These are phyloP conservation scores for Drosophila mauritiana DNA, from an alignment of 1,140 invertebrate genomes.

Conservation along the genomic window DNA sequence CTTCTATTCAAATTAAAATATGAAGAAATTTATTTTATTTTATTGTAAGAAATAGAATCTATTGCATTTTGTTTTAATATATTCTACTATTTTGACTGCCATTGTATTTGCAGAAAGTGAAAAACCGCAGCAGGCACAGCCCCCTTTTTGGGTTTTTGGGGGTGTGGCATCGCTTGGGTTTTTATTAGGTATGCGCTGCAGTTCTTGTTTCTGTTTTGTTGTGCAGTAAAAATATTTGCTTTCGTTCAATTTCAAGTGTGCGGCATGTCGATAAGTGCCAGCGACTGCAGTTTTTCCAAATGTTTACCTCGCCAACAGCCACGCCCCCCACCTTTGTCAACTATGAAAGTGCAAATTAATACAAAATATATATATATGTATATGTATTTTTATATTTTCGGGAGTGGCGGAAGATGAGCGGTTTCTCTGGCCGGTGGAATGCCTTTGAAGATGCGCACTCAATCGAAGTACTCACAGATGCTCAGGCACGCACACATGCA, in stretches of 20 bases:
- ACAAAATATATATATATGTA: constrained; percentile 18
- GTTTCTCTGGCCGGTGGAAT: constrained; percentile 1
- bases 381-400: background rate
- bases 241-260: constrained; percentile 67
- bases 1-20: too few species aligned
- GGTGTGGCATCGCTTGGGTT: constrained; percentile 17
- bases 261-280: constrained; percentile 61
- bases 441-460: constrained; percentile 60
- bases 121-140: constrained; percentile 34
- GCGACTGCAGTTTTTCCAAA: constrained; percentile 42
- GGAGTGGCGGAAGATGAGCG: background rate
- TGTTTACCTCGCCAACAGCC: constrained; percentile 35
- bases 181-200: constrained; percentile 53
- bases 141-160: background rate
- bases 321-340: background rate
- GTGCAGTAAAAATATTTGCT: constrained; percentile 65
- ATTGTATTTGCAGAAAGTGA: background rate
- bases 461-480: constrained; percentile 49
- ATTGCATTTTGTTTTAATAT: background rate
- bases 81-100: background rate
- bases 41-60: background rate
- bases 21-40: too few species aligned
- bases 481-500: constrained; percentile 13
- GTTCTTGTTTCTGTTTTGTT: constrained; percentile 26
- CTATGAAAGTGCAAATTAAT: constrained; percentile 55